Evolutionary conservation across 2,888 invertebrate species (phyloP).

Genomic region (Athalia rosae): DNA sequence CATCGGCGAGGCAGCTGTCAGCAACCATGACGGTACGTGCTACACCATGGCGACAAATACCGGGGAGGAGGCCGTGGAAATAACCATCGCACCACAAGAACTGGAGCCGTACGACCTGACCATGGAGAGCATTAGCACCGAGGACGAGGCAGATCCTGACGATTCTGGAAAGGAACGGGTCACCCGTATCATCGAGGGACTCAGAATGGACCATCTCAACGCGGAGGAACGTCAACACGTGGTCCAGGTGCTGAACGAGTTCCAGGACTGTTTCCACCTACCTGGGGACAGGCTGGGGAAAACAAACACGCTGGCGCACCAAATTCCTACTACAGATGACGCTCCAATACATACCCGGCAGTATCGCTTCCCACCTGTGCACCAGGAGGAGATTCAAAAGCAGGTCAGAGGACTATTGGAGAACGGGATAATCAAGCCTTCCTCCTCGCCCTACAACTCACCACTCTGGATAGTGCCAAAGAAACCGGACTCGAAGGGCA

Average conservation of each 20-base stretch:
- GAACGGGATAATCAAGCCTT: slow-evolving; percentile 50
- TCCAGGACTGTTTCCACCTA: slow-evolving; percentile 2
- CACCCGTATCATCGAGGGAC: neutral
- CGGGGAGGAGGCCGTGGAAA: slow-evolving; percentile 21
- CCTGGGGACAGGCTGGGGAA: slow-evolving; percentile 10
- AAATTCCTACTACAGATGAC: slow-evolving; percentile 11
- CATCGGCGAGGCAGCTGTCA: too few species aligned
- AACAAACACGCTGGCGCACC: slow-evolving; percentile 1
- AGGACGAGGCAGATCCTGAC: neutral
- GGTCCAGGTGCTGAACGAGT: neutral
- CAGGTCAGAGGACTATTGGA: neutral
- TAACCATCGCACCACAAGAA: neutral
- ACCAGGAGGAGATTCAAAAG: slow-evolving; percentile 20
- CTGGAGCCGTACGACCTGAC: neutral
- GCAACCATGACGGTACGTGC: neutral
- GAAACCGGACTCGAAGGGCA: slow-evolving; percentile 54
- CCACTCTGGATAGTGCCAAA: slow-evolving; percentile 65
- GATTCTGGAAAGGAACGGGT: neutral
- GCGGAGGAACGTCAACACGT: slow-evolving; percentile 1
- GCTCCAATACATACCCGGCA: slow-evolving; percentile 14
- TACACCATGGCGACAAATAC: slow-evolving; percentile 15
- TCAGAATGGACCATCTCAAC: slow-evolving; percentile 3
- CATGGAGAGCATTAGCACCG: neutral
- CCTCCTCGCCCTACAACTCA: slow-evolving; percentile 59
- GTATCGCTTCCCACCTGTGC: slow-evolving; percentile 32